phyloP scores from a whole-genome alignment of 1,140 invertebrate genomes.

The Ooceraea biroi region DNA sequence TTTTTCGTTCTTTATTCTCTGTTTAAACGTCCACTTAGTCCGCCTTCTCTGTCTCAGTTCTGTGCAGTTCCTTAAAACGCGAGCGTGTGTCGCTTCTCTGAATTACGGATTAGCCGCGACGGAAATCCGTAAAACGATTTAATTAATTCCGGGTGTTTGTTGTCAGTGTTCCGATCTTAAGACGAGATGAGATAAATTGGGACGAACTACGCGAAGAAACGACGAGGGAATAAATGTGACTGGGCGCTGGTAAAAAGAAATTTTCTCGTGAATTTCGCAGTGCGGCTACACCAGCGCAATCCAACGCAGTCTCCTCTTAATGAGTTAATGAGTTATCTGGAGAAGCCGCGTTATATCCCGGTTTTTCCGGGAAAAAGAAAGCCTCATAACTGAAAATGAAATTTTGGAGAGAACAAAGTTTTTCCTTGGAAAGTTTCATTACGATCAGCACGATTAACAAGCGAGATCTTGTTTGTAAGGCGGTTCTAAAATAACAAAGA shows the following conservation, averaged over 20 bases:
- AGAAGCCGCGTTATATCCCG: neutral
- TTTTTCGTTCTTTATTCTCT: neutral
- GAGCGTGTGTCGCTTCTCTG: neutral
- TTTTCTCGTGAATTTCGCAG: conserved; percentile 5
- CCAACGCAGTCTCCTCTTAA: neutral
- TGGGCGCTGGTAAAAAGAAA: conserved; percentile 16
- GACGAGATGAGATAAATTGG: neutral
- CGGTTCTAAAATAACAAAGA: neutral
- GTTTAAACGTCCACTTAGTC: conserved; percentile 12
- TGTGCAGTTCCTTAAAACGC: neutral
- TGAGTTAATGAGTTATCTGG: conserved; percentile 29
- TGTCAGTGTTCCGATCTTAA: neutral
- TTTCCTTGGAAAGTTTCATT: too few species aligned
- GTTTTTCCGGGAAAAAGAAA: neutral
- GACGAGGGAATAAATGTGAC: conserved; percentile 3
- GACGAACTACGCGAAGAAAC: neutral
- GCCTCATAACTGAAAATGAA: neutral
- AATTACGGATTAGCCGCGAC: conserved; percentile 17
- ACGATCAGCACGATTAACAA: too few species aligned
- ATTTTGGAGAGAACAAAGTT: neutral
- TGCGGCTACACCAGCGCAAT: neutral
- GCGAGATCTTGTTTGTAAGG: too few species aligned
- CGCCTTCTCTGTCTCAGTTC: neutral
- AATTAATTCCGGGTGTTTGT: conserved; percentile 48
- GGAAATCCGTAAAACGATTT: conserved; percentile 26